Percentiles rank a stretch among this genome's conserved stretches.
Conservation (phyloP, 2,113 vertebrate genomes). For the Oreochromis aureus region DNA sequence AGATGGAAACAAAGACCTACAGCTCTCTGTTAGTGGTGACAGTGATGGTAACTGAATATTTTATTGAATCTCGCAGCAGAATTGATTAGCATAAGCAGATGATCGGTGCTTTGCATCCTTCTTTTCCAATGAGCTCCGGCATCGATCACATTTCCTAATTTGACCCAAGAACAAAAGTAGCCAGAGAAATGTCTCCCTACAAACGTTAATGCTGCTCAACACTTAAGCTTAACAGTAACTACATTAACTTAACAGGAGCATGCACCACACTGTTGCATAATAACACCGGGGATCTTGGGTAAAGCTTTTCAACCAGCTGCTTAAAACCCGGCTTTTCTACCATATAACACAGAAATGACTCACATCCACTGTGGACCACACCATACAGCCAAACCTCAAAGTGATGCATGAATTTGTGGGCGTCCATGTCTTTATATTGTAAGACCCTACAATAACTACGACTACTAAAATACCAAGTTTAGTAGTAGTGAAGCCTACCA, state of each 20-base stretch:
- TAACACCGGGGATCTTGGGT: not conserved
- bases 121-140: not conserved
- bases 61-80: not conserved
- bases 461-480: not conserved
- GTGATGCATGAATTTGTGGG: accelerated
- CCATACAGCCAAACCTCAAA: not conserved
- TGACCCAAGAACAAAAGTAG: not conserved
- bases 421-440: not conserved
- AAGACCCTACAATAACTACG: accelerated
- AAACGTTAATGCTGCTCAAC: not conserved
- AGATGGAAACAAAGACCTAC: not conserved
- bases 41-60: not conserved
- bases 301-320: not conserved
- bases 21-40: not conserved
- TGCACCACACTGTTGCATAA: accelerated
- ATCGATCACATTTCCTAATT: not conserved
- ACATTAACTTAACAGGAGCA: accelerated
- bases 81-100: not conserved
- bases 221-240: accelerated
- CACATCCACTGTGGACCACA: not conserved
- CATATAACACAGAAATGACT: not conserved
- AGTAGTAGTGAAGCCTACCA: not conserved
- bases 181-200: not conserved
- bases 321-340: not conserved
- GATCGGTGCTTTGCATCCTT: not conserved